Conservation (phyloP, 2,797 vertebrate genomes). For the Catamblyrhynchus diadema region DNA sequence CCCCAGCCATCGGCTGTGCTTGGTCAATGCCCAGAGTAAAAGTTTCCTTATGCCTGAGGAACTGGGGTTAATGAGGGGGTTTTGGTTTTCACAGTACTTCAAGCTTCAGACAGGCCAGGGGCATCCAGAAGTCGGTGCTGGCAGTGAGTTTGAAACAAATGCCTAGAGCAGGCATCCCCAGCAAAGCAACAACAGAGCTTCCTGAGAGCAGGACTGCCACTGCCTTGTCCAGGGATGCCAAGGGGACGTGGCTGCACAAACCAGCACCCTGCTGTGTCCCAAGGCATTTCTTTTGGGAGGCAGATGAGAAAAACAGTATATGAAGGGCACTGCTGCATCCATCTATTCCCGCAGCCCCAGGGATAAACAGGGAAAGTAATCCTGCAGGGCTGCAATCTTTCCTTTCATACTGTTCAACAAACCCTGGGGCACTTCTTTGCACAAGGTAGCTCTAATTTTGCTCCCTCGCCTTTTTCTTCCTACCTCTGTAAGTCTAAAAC, state of each 20-base stretch:
- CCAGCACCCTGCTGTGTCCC: background rate
- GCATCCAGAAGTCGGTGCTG: background rate
- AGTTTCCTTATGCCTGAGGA: background rate
- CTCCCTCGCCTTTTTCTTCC: background rate
- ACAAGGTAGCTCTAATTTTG: background rate
- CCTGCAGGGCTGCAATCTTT: background rate
- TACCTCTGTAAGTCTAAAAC: background rate
- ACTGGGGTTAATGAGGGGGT: background rate
- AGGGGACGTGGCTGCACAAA: background rate
- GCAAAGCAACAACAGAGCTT: background rate
- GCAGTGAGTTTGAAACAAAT: background rate
- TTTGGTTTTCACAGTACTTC: background rate
- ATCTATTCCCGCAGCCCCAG: background rate
- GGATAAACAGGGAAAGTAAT: background rate
- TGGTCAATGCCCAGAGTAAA: background rate
- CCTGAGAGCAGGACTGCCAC: background rate
- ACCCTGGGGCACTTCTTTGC: background rate
- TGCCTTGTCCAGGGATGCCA: background rate
- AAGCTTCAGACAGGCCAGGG: background rate
- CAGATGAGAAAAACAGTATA: background rate
- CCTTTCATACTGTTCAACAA: background rate
- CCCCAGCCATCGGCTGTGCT: background rate
- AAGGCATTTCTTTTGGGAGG: background rate
- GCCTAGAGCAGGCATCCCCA: background rate
- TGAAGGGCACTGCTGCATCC: accelerated